Percentiles rank a stretch among this genome's conserved stretches.
These are phyloP conservation scores for Triplophysa yarkandensis DNA, from an alignment of 2,797 vertebrate species.

Conservation along the genomic window DNA sequence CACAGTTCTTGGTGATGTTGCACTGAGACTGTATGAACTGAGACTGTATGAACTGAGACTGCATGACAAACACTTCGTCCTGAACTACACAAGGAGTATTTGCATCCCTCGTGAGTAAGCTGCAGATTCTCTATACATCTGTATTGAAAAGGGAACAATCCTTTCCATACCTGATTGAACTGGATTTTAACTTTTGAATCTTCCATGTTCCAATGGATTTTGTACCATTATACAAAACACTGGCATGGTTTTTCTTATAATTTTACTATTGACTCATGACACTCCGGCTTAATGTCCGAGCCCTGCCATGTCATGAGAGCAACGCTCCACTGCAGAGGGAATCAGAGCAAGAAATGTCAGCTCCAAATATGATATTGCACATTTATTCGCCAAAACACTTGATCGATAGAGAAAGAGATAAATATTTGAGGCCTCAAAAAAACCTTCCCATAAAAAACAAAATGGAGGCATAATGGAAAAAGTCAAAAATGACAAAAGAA, in stretches of 20 bases:
- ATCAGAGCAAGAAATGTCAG: slow-evolving; percentile 13
- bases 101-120: not conserved
- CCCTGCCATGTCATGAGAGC: not conserved
- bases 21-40: not conserved
- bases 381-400: not conserved
- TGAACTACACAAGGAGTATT: not conserved
- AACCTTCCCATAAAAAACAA: slow-evolving; percentile 41
- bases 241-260: not conserved
- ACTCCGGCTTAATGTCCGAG: not conserved
- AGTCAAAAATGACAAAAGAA: slow-evolving; percentile 35
- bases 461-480: slow-evolving; percentile 46
- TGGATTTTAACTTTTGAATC: slow-evolving; percentile 1
- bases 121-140: not conserved
- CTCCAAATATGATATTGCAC: slow-evolving; percentile 8
- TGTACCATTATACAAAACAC: not conserved
- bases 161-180: not conserved
- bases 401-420: slow-evolving; percentile 17
- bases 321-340: not conserved
- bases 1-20: not conserved
- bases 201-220: not conserved
- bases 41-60: not conserved
- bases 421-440: slow-evolving; percentile 27
- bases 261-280: not conserved
- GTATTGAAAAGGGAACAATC: not conserved
- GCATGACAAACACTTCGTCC: not conserved